Evolutionary conservation across 2,888 invertebrate species (phyloP), one percentile per base, ranked within the genome.

Genomic region (Anticlea derivata): DNA sequence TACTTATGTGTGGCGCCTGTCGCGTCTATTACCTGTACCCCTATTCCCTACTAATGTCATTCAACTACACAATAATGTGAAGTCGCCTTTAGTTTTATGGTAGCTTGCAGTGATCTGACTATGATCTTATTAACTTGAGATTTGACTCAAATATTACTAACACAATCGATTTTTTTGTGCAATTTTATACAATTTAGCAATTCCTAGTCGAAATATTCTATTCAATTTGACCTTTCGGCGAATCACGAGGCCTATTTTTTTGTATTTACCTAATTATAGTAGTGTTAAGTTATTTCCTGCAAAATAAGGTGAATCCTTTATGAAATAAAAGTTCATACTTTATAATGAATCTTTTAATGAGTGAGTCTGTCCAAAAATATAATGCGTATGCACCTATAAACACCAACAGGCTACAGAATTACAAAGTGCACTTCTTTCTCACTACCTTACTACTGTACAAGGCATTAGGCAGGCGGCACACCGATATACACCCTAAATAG

Each of bases 341-440:
- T 65, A 72, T 77, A 70, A 75, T 77, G 66, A 68, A 73, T 60
- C 73, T 81, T 85, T 86, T 86, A 87, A 78, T 87, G 75, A 73
- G 85, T 82, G 86, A 81, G 75, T 81, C 70, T 75, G 79, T 88
- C 84, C 85, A 89, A 89, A 88, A 89, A 89, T 89, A 89, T 85
- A 86, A 83, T 80, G 81, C 83, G 63, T 79, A 76, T 68, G 67
- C 55, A 58, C 73, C 80, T 80, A 83, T 82, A 70, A 83, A 80
- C 83, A 80, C 75, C 74, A 81, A 82, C 82, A 73, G 66, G 74
- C 84, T 81, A 84, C 77, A 62, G 68, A 75, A 66, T 71, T 75
- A 74, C 76, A 77, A 81, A 83, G 83, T 81, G 83, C 83, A 83
- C 83, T 82, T 83, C 63, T 66, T 55, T 68, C 66, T 60, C 59